Percentiles rank a stretch among this genome's conserved stretches.
Evolutionary conservation across 2,888 invertebrate species (phyloP).

Genomic region (Bombylius major): DNA sequence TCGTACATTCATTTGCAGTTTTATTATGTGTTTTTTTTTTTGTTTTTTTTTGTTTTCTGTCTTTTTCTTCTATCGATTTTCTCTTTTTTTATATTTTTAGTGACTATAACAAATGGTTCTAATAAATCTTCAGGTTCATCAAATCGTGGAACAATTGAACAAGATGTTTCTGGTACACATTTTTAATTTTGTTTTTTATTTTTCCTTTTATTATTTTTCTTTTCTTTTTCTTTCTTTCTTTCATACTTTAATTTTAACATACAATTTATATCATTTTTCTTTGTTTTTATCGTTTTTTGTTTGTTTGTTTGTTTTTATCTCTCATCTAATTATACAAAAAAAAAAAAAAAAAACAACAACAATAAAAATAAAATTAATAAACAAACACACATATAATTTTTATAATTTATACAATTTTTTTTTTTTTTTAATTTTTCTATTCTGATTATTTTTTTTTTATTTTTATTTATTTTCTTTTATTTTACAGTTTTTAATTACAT

Average conservation of each 20-base stretch:
- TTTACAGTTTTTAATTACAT: conserved; percentile 34
- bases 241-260: not conserved
- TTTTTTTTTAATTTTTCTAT: conserved; percentile 7
- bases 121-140: conserved; percentile 37
- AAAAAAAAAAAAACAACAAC: too few relatives aligned
- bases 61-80: not conserved
- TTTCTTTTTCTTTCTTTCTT: not conserved
- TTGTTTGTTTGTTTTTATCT: conserved; percentile 24
- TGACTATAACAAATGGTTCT: conserved; percentile 36
- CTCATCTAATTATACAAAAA: too few relatives aligned
- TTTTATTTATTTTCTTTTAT: conserved; percentile 10
- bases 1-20: not conserved
- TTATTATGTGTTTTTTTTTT: too few relatives aligned
- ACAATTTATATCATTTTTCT: not conserved
- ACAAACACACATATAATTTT: not conserved
- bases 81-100: conserved; percentile 5
- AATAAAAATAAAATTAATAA: not conserved
- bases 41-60: too few relatives aligned
- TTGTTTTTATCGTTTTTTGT: not conserved
- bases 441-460: conserved; percentile 10
- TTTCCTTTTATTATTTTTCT: not conserved
- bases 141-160: conserved; percentile 36
- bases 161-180: conserved; percentile 31
- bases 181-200: conserved; percentile 14
- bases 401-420: conserved; percentile 4